A percentile compares a stretch with the other conserved stretches of the same genome.
These are phyloP conservation scores for Struthidea cinerea DNA, from an alignment of 2,113 vertebrate species.

Conservation along the genomic window DNA sequence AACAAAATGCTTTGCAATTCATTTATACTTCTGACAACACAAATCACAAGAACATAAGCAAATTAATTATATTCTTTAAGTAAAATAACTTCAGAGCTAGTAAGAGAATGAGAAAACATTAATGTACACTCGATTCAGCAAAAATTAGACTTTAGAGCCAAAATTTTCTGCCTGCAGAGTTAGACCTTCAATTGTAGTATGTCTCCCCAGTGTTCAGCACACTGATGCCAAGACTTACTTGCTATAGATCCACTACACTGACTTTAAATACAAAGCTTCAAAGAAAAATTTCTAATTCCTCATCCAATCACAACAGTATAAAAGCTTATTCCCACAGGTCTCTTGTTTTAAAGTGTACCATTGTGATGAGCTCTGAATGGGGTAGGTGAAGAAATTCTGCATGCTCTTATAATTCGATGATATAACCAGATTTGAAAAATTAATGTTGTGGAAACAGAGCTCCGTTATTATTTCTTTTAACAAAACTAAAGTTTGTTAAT, in stretches of 20 bases:
- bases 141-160: not conserved
- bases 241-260: not conserved
- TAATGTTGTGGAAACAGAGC: conserved; percentile 9
- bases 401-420: not conserved
- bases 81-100: not conserved
- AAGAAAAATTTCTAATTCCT: not conserved
- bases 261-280: not conserved
- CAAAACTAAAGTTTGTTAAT: conserved; percentile 34
- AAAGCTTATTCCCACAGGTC: not conserved
- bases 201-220: not conserved
- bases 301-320: not conserved
- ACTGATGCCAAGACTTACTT: not conserved
- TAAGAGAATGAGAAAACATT: not conserved
- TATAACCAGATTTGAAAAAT: conserved; percentile 15
- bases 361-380: not conserved
- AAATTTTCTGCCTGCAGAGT: not conserved
- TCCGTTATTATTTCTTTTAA: conserved; percentile 44
- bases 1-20: not conserved
- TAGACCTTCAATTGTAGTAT: not conserved
- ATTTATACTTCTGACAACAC: not conserved
- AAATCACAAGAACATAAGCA: not conserved
- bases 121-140: not conserved
- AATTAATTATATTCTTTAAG: not conserved
- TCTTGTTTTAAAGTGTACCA: not conserved
- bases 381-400: not conserved